A percentile compares a stretch with the other conserved stretches of the same genome.
phyloP scores from a whole-genome alignment of 2,797 vertebrate genomes.

The Silurus aristotelis region DNA sequence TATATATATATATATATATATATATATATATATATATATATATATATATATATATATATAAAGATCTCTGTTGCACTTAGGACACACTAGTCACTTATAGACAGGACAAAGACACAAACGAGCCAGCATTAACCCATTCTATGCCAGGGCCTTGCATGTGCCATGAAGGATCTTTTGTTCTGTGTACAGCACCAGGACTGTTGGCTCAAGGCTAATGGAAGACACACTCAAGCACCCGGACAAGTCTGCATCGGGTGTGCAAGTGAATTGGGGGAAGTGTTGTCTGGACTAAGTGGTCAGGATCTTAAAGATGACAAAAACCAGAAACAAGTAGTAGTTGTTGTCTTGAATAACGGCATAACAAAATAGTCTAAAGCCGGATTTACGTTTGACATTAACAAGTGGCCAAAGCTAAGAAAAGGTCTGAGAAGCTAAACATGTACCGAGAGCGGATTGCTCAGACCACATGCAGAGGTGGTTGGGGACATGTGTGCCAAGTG shows the following conservation, averaged over 20 bases:
- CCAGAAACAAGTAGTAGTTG: conserved; percentile 18
- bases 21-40: conserved; percentile 1
- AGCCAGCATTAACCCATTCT: conserved; percentile 68
- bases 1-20: background rate
- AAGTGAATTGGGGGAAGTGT: background rate
- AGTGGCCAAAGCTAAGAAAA: background rate
- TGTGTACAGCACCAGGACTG: conserved; percentile 34
- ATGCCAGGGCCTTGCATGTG: conserved; percentile 58
- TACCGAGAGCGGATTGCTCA: background rate
- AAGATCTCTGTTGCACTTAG: background rate
- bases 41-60: conserved; percentile 20
- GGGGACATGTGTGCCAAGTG: background rate
- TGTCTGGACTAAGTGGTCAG: conserved; percentile 5
- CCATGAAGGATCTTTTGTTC: conserved; percentile 75
- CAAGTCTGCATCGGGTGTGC: background rate
- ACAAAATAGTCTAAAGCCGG: background rate
- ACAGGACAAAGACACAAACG: conserved; percentile 64
- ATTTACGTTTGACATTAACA: background rate
- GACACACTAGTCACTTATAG: conserved; percentile 47
- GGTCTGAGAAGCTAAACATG: background rate
- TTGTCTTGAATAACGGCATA: conserved; percentile 53
- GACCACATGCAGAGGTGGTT: background rate
- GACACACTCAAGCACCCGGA: conserved; percentile 37
- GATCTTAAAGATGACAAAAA: conserved; percentile 3
- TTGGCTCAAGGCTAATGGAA: conserved; percentile 41